A percentile compares a stretch with the other conserved stretches of the same genome.
These are phyloP conservation scores for Apis florea DNA, from an alignment of 1,140 invertebrate species.

Conservation along the genomic window DNA sequence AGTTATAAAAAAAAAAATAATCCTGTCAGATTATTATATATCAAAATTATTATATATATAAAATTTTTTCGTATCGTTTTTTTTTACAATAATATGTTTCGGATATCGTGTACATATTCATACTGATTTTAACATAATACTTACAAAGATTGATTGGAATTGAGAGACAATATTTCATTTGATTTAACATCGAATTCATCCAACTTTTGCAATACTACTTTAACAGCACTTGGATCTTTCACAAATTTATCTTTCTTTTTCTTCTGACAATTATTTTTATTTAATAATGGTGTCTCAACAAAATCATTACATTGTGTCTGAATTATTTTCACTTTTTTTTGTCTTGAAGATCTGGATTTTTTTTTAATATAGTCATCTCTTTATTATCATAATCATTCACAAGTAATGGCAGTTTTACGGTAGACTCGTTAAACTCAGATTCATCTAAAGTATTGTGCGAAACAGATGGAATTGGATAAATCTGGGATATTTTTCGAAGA, in stretches of 20 bases:
- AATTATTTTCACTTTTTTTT: neutral
- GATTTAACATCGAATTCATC: constrained; percentile 48
- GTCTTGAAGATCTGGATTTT: neutral
- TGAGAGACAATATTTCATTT: constrained; percentile 33
- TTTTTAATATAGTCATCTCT: neutral
- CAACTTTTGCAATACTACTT: constrained; percentile 71
- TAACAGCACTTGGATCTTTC: constrained; percentile 67
- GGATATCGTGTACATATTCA: no score
- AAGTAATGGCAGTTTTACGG: constrained; percentile 31
- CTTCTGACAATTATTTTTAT: neutral
- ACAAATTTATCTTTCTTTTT: constrained; percentile 10
- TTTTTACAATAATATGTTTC: no score
- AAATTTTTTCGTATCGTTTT: no score
- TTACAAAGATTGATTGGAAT: constrained; percentile 37
- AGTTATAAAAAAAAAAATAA: no score
- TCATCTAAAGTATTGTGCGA: constrained; percentile 21
- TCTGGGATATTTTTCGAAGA: constrained; percentile 45
- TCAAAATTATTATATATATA: no score
- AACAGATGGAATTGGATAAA: constrained; percentile 20
- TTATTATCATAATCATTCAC: constrained; percentile 9
- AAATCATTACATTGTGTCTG: neutral
- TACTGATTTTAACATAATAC: neutral
- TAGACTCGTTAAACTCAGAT: constrained; percentile 10
- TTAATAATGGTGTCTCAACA: neutral
- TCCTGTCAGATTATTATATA: no score